Base-by-base conservation (phyloP, 1,140 invertebrate genomes). In the Mizuhopecten yessoensis region DNA sequence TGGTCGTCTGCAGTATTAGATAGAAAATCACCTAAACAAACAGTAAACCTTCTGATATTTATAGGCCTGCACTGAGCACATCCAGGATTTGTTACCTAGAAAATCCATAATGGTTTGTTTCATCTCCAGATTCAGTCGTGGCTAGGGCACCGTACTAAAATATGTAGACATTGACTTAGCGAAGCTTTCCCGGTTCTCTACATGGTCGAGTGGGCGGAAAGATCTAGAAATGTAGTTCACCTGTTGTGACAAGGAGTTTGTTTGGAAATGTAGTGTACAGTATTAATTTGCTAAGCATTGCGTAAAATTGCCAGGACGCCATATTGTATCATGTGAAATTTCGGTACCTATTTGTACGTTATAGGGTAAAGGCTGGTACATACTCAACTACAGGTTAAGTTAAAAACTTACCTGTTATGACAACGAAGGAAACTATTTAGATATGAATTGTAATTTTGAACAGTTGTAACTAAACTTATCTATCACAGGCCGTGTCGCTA, bases 11-110 rank as follows among this genome's bases (percentile, higher is more conserved):
- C 42, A 45, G 42, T 45, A 45, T 45, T 45, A 17, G 42, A 45
- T 75, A 75, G 57, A 75, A 75, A 75, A 23, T 9, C 57, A n/a
- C 57, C 57, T 75, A 75, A 45, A 45, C 42, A 45, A 45, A 75
- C 57, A 29, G 57, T 75, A 75, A 75, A 75, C 57, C 57, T 75
- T 29, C 9, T 75, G 57, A 75, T 75, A 75, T 75, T 75, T 75
- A 75, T 75, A 75, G 57, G 57, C 42, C 17, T 45, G 42, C 57
- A 75, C 57, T 75, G 15, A 23, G 20, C 1, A 49, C 45, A 49
- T 17, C 45, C 45, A 57, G 1, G 57, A 75, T 75, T 29, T 75
- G 57, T 75, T 75, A 75, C 57, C 57, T 75, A 75, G 57, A 75
- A 75, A 75, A 75, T 75, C 57, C 57, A 75, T 75, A 75, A 29